A percentile compares a stretch with the other conserved stretches of the same genome.
phyloP scores from a whole-genome alignment of 2,797 vertebrate genomes.

The Catamblyrhynchus diadema region DNA sequence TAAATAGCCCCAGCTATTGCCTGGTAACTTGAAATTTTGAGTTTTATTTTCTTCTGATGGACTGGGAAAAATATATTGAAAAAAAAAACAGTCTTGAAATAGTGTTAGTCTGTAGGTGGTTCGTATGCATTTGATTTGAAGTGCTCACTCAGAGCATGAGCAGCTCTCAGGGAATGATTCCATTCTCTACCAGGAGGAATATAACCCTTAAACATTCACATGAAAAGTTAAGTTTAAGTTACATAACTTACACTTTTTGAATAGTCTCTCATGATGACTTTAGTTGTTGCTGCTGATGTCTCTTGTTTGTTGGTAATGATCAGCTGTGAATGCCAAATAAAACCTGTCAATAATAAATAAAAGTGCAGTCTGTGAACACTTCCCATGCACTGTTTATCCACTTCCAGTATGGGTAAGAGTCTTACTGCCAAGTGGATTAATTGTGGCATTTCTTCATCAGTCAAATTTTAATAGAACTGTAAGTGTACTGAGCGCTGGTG shows the following conservation, averaged over 20 bases:
- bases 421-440: neutral
- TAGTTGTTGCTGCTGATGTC: neutral
- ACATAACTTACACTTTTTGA: neutral
- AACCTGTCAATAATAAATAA: neutral
- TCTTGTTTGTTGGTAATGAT: neutral
- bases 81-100: slow-evolving; percentile 12
- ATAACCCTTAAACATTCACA: neutral
- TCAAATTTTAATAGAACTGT: neutral
- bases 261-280: neutral
- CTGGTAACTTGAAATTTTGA: neutral
- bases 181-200: neutral
- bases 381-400: neutral
- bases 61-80: neutral
- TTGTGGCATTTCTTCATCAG: neutral
- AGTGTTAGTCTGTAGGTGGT: slow-evolving; percentile 22
- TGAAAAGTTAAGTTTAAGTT: neutral
- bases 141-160: neutral
- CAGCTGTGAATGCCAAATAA: neutral
- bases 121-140: neutral
- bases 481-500: neutral
- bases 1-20: neutral
- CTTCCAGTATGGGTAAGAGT: neutral
- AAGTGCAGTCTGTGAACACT: fast-evolving
- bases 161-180: neutral
- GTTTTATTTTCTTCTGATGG: slow-evolving; percentile 9